A percentile compares a stretch with the other conserved stretches of the same genome.
phyloP scores from a whole-genome alignment of 2,797 vertebrate genomes.

The Pangasius sanitwongsei region DNA sequence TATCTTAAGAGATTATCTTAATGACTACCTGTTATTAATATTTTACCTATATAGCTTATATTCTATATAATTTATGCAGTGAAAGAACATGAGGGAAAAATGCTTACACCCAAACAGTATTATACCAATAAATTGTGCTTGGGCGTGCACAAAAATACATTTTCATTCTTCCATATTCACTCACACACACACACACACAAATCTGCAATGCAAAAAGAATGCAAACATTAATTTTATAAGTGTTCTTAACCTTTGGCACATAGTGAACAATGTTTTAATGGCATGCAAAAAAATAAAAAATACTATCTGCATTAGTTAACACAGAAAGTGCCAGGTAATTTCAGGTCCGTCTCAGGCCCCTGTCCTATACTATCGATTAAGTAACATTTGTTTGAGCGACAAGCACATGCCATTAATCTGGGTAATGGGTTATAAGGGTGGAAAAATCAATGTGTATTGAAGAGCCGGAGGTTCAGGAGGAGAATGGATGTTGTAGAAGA shows the following conservation, averaged over 20 bases:
- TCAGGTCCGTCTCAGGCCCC: slow-evolving; percentile 24
- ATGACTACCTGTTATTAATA: neutral
- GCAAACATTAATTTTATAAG: neutral
- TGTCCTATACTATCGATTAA: slow-evolving; percentile 68
- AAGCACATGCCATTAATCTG: slow-evolving; percentile 70
- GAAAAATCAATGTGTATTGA: slow-evolving; percentile 64
- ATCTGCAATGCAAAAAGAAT: neutral
- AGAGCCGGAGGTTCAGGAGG: neutral
- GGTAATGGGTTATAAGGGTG: slow-evolving; percentile 62
- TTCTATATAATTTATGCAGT: neutral
- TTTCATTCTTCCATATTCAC: neutral
- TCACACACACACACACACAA: neutral
- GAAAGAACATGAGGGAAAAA: neutral
- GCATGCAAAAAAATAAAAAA: neutral
- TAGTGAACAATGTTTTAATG: neutral
- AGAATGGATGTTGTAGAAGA: slow-evolving; percentile 43
- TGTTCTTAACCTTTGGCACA: neutral
- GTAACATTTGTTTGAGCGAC: slow-evolving; percentile 72
- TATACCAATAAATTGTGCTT: neutral
- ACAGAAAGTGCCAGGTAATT: slow-evolving; percentile 65
- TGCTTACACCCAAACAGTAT: neutral
- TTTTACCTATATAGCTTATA: no score
- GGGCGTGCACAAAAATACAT: neutral
- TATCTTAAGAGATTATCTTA: neutral
- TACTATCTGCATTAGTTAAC: slow-evolving; percentile 57